Evolutionary conservation across 1,140 invertebrate genomes (phyloP).

Genomic region (Dendroctonus valens): DNA sequence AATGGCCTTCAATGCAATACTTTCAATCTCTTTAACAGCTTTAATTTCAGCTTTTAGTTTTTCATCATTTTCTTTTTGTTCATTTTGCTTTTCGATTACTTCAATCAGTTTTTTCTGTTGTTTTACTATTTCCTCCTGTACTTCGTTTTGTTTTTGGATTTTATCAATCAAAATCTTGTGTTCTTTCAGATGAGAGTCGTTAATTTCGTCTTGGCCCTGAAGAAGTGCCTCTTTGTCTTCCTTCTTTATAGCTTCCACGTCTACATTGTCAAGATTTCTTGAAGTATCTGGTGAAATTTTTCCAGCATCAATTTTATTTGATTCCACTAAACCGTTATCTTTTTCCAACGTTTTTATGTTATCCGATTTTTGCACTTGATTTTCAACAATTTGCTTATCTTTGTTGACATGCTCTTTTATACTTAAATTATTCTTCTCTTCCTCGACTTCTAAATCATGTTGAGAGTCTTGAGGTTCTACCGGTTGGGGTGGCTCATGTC

Average conservation of each 20-base stretch:
- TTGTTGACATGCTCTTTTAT: too few species aligned
- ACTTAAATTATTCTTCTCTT: too few species aligned
- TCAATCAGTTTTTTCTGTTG: constrained; percentile 53
- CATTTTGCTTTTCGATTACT: constrained; percentile 40
- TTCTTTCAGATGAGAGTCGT: constrained; percentile 44
- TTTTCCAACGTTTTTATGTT: too few species aligned
- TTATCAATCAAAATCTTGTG: constrained; percentile 55
- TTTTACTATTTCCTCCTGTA: constrained; percentile 50
- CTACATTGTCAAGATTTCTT: constrained; percentile 40
- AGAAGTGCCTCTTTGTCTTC: constrained; percentile 55
- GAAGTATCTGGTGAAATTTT: neutral
- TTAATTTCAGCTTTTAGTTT: constrained; percentile 41
- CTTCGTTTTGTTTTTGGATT: constrained; percentile 58
- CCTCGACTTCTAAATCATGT: neutral
- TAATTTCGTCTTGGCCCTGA: constrained; percentile 49
- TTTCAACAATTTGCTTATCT: too few species aligned
- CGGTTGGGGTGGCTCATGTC: constrained; percentile 57
- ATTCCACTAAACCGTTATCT: neutral
- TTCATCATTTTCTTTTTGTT: constrained; percentile 40
- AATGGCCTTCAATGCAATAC: constrained; percentile 44
- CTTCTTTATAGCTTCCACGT: constrained; percentile 55
- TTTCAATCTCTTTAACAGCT: constrained; percentile 44
- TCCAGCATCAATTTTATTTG: neutral
- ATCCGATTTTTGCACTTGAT: too few species aligned
- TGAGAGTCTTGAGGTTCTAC: constrained; percentile 48